These are phyloP conservation scores for Oxyscelio sp. DNA, from an alignment of 2,888 invertebrate species.

Conservation along the genomic window DNA sequence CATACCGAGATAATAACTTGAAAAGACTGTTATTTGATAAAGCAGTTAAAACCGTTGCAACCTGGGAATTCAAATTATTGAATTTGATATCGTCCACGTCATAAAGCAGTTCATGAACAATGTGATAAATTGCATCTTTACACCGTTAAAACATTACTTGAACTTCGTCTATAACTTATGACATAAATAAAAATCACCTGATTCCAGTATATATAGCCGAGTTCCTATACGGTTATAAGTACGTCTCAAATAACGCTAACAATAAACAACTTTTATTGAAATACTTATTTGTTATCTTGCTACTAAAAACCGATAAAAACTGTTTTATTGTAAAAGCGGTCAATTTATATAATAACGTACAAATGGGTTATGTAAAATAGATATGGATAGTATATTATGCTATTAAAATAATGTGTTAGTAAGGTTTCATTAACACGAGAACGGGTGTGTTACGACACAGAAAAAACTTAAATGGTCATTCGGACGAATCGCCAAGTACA, in stretches of 20 bases:
- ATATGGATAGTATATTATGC: slow-evolving; percentile 39
- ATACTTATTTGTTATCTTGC: too few species aligned
- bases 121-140: background rate
- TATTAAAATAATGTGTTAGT: slow-evolving; percentile 31
- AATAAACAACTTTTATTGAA: too few species aligned
- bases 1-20: too few species aligned
- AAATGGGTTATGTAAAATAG: slow-evolving; percentile 44
- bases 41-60: too few species aligned
- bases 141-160: slow-evolving; percentile 33
- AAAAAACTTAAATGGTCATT: slow-evolving; percentile 20
- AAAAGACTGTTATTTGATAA: too few species aligned
- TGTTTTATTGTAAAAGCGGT: too few species aligned
- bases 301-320: too few species aligned
- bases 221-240: slow-evolving; percentile 27
- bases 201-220: slow-evolving; percentile 40
- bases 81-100: too few species aligned
- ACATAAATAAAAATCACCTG: slow-evolving; percentile 53
- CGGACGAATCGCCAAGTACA: too few species aligned
- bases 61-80: too few species aligned
- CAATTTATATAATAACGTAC: slow-evolving; percentile 9
- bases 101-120: slow-evolving; percentile 1
- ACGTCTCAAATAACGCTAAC: too few species aligned
- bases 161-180: slow-evolving; percentile 46
- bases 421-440: slow-evolving; percentile 49
- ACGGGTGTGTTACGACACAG: background rate